Evolutionary conservation across 2,113 vertebrate genomes (phyloP).

Genomic region (Centrocercus urophasianus): DNA sequence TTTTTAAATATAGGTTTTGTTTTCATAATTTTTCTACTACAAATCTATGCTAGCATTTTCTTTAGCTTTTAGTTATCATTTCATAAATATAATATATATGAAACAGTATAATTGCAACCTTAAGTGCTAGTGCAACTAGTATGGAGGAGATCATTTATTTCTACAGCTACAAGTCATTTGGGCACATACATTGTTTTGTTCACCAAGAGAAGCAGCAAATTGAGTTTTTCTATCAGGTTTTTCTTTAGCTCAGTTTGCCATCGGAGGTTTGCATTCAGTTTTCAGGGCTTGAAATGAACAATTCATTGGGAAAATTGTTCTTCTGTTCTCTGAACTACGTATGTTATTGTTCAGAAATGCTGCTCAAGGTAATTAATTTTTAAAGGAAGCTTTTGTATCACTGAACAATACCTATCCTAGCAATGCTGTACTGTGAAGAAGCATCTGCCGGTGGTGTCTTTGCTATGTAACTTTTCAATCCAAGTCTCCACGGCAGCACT

Average conservation of each 20-base stretch:
- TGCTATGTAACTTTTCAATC: not conserved
- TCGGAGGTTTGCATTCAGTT: not conserved
- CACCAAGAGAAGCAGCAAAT: not conserved
- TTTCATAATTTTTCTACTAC: constrained; percentile 12
- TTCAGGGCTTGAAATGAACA: not conserved
- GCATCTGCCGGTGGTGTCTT: constrained; percentile 17
- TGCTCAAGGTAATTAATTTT: constrained; percentile 9
- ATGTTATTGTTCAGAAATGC: constrained; percentile 42
- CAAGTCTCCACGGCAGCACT: not conserved
- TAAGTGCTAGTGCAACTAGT: constrained; percentile 41
- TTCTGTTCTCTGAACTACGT: not conserved
- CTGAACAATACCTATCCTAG: constrained; percentile 17
- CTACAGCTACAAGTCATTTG: not conserved
- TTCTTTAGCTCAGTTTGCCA: constrained; percentile 11
- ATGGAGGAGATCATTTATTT: not conserved
- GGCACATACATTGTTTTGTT: not conserved
- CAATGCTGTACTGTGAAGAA: constrained; percentile 23
- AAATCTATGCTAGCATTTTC: constrained; percentile 41
- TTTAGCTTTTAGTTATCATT: constrained; percentile 19
- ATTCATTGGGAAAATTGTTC: constrained; percentile 17
- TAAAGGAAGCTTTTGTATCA: constrained; percentile 33
- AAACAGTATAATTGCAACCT: not conserved
- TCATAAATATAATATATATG: not conserved
- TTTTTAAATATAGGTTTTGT: not conserved
- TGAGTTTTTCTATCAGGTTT: not conserved